Percentiles rank a stretch among this genome's conserved stretches.
These are phyloP conservation scores for Archocentrus centrarchus DNA, from an alignment of 2,113 vertebrate species.

Conservation along the genomic window DNA sequence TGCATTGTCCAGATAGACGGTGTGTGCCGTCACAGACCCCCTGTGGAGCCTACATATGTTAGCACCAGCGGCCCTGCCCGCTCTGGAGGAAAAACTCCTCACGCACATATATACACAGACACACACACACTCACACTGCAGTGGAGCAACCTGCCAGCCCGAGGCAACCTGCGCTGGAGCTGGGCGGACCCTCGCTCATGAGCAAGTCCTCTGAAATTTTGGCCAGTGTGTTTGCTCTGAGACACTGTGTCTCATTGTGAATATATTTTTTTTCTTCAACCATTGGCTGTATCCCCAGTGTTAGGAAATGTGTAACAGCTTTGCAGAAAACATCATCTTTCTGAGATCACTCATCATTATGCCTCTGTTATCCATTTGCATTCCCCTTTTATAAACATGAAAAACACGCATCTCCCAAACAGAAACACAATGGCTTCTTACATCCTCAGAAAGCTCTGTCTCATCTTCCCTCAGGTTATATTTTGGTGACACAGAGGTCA, in stretches of 20 bases:
- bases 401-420: slow-evolving; percentile 9
- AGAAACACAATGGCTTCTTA: slow-evolving; percentile 41
- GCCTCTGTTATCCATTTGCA: slow-evolving; percentile 54
- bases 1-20: slow-evolving; percentile 60
- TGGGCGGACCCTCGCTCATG: slow-evolving; percentile 64
- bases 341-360: slow-evolving; percentile 48
- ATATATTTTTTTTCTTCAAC: slow-evolving; percentile 38
- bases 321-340: slow-evolving; percentile 62
- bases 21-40: slow-evolving; percentile 61
- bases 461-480: slow-evolving; percentile 65
- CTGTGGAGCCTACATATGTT: slow-evolving; percentile 74
- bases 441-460: slow-evolving; percentile 39
- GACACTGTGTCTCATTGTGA: slow-evolving; percentile 75
- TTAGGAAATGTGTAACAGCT: slow-evolving; percentile 70
- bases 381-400: slow-evolving; percentile 18
- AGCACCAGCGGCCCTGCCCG: slow-evolving; percentile 55
- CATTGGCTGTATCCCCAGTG: slow-evolving; percentile 56
- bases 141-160: slow-evolving; percentile 68
- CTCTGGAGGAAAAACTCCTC: slow-evolving; percentile 57
- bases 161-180: slow-evolving; percentile 71
- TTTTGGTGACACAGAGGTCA: slow-evolving; percentile 62
- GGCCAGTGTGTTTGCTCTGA: slow-evolving; percentile 63
- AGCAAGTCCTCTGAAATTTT: slow-evolving; percentile 73
- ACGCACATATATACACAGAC: slow-evolving; percentile 22
- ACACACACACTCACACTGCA: slow-evolving; percentile 50